Evolutionary conservation across 2,113 vertebrate species (phyloP).

Genomic region (Campylomormyrus numenius): DNA sequence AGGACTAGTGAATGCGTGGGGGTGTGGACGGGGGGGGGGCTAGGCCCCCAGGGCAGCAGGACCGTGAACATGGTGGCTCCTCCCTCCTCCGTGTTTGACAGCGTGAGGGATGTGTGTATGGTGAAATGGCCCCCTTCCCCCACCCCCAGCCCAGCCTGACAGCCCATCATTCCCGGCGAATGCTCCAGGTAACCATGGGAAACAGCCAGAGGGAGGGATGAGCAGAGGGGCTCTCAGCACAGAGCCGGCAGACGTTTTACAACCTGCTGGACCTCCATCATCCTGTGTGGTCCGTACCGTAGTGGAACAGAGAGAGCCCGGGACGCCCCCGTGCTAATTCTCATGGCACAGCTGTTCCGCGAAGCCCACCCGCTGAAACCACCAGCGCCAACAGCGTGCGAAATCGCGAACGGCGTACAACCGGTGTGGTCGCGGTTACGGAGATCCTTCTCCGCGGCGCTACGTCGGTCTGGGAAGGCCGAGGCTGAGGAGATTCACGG

Average conservation of each 20-base stretch:
- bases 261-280: not conserved
- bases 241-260: not conserved
- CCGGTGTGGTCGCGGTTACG: not conserved
- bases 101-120: not conserved
- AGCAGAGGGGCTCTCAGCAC: not conserved
- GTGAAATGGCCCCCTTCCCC: not conserved
- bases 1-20: too few species aligned
- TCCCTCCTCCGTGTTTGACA: not conserved
- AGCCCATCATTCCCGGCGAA: not conserved
- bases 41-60: not conserved
- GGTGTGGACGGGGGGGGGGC: too few species aligned
- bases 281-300: conserved; percentile 18
- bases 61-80: not conserved
- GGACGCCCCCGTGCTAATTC: conserved; percentile 12
- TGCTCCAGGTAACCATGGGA: not conserved
- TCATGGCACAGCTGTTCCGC: conserved; percentile 21
- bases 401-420: not conserved
- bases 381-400: not conserved
- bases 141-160: not conserved
- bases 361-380: not conserved
- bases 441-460: not conserved
- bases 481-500: not conserved
- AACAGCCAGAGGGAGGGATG: not conserved
- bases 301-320: conserved; percentile 26
- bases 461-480: not conserved